Percentiles rank a stretch among this genome's conserved stretches.
phyloP scores from a whole-genome alignment of 1,140 invertebrate genomes.

The Melanaphis sacchari region DNA sequence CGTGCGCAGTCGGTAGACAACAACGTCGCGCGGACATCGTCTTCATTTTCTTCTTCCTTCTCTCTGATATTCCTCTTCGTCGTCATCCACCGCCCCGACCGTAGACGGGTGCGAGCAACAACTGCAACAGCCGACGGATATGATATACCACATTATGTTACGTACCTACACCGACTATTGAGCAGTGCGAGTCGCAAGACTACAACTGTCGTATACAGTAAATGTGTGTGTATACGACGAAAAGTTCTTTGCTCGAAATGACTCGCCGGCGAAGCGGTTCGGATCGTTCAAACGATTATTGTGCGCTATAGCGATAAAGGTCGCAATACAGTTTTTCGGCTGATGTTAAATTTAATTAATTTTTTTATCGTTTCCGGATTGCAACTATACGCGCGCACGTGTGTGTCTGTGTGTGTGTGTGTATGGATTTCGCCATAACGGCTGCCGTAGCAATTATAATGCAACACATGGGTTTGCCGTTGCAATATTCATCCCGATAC shows the following conservation, averaged over 20 bases:
- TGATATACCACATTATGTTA: background rate
- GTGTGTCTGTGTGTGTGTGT: background rate
- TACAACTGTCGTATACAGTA: background rate
- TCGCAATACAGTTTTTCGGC: background rate
- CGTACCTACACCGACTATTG: background rate
- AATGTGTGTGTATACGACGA: background rate
- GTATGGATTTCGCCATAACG: background rate
- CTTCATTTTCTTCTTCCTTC: background rate
- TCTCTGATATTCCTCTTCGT: background rate
- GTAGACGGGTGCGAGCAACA: background rate
- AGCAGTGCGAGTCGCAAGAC: background rate
- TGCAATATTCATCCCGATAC: background rate
- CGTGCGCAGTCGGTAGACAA: constrained; percentile 23
- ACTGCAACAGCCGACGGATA: background rate
- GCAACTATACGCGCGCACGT: background rate
- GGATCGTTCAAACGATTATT: background rate
- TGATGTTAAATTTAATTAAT: constrained; percentile 18
- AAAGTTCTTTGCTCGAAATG: background rate
- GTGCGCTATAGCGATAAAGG: background rate
- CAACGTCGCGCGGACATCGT: background rate
- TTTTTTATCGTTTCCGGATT: constrained; percentile 13
- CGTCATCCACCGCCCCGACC: background rate
- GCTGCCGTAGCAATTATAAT: background rate
- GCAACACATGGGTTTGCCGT: background rate
- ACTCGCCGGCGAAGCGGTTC: background rate